A percentile compares a stretch with the other conserved stretches of the same genome.
Evolutionary conservation across 2,113 vertebrate genomes (phyloP).

Genomic region (Pseudorhombus dupliciocellatus): DNA sequence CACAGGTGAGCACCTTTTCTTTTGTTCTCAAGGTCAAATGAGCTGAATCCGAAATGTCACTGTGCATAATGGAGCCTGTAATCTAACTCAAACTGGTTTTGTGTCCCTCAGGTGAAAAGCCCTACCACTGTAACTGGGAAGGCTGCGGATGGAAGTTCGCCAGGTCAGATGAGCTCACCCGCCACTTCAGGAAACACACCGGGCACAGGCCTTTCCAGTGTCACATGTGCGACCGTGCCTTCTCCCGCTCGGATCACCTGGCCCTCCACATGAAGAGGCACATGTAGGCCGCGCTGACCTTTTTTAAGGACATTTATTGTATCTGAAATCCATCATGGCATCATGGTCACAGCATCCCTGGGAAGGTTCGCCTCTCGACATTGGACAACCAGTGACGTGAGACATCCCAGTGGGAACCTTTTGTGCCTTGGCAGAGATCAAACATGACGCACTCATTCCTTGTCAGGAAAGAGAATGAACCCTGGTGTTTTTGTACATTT

Average conservation of each 20-base stretch:
- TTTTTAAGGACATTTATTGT: neutral
- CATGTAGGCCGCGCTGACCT: constrained; percentile 77
- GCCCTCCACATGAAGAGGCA: constrained; percentile 97
- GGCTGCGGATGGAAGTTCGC: constrained; percentile 94
- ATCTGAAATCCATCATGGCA: neutral
- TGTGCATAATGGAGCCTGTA: neutral
- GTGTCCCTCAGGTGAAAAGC: constrained; percentile 84
- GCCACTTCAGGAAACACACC: constrained; percentile 93
- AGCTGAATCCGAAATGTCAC: too few relatives aligned
- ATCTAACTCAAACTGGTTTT: neutral
- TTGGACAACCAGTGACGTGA: neutral
- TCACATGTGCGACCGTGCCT: constrained; percentile 90
- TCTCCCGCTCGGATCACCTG: constrained; percentile 91
- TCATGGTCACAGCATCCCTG: neutral
- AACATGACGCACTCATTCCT: neutral
- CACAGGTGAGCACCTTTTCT: constrained; percentile 82
- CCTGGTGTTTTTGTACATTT: constrained; percentile 43
- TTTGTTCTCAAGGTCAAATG: neutral
- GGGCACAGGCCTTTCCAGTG: constrained; percentile 92
- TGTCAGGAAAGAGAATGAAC: neutral
- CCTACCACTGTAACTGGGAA: constrained; percentile 93
- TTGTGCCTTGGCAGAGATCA: constrained; percentile 10
- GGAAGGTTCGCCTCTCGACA: neutral
- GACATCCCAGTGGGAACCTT: neutral
- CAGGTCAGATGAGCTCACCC: constrained; percentile 88